Base-by-base conservation (phyloP, 30 jellyfish, hydroid and myxozoan genomes). In the Morbakka virulenta region DNA sequence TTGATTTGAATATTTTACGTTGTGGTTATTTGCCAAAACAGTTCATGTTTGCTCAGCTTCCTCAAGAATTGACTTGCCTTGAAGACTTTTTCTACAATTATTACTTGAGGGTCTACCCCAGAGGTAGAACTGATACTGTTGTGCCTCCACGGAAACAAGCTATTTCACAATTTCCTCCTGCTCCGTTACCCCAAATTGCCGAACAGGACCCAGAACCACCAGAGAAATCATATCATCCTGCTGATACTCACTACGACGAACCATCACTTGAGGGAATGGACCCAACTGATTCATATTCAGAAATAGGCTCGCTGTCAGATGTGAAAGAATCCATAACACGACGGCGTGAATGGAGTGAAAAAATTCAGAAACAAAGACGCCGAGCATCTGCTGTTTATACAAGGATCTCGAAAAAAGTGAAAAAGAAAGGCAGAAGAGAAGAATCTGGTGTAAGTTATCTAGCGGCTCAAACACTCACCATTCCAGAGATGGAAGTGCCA, bases 81-180 rank as follows among this genome's bases (percentile, higher is more conserved):
- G 88, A 83, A 61, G 91, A 83, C 22, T 90, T 90, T 71, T 84
- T 90, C 35, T 83, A 83, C 32, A 90, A 90, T 61, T 90, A 83
- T 34, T 90, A 76, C 32, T 77, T 52, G 22, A 62, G 98, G 35
- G 86, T 90, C 0, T 90, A 76, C 65, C 95, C 98, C n/a, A 80
- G 62, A 64, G 94, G 70, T 36, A 22, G 95, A 12, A 80, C 95
- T 14, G 89, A 88, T 26, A 27, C 87, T 52, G 92, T 75, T 0
- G 32, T 83, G 30, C 31, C 76, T 28, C 74, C 48, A 36, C 33
- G 69, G 52, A 79, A 76, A 17, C 91, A 74, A 30, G 30, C 17
- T 2, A 14, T 22, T 22, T 6, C 26, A 2, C 72, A 20, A 3
- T 2, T 1, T 23, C 4, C 72, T 13, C 79, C 25, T 28, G 62